These are phyloP conservation scores for Cerceris rybyensis DNA, from an alignment of 2,888 invertebrate genomes.

Conservation along the genomic window DNA sequence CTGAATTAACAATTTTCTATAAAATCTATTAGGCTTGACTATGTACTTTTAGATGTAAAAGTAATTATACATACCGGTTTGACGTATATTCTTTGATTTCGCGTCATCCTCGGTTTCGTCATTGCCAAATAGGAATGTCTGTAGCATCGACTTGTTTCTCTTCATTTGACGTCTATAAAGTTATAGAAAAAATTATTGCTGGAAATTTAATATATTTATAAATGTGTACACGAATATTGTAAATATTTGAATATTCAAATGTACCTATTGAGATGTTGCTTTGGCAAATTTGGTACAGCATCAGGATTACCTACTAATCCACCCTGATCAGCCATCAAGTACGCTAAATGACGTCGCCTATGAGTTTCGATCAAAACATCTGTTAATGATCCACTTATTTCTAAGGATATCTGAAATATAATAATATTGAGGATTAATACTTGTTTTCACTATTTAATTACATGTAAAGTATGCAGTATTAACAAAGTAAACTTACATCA, in stretches of 20 bases:
- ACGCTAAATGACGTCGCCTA: conserved; percentile 94
- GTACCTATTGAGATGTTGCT: conserved; percentile 92
- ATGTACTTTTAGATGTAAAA: neutral
- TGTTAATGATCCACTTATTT: conserved; percentile 91
- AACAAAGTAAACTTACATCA: conserved; percentile 83
- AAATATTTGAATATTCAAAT: neutral
- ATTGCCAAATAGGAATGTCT: conserved; percentile 93
- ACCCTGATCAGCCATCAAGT: conserved; percentile 98
- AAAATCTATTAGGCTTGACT: neutral
- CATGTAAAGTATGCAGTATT: neutral
- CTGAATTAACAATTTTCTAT: conserved; percentile 78
- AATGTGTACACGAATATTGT: neutral
- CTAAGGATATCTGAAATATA: conserved; percentile 84
- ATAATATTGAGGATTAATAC: neutral
- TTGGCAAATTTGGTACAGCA: conserved; percentile 94
- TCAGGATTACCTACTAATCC: conserved; percentile 95
- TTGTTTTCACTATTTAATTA: neutral
- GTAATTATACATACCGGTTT: conserved; percentile 85
- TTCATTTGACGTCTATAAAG: conserved; percentile 91
- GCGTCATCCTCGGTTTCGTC: conserved; percentile 90
- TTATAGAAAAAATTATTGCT: conserved; percentile 16
- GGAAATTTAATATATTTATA: conserved; percentile 9
- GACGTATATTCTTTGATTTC: conserved; percentile 97
- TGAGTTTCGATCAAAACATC: conserved; percentile 94
- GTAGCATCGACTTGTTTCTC: conserved; percentile 94